These are phyloP conservation scores for Chaetorhynchus papuensis DNA, from an alignment of 2,113 vertebrate genomes.

Conservation along the genomic window DNA sequence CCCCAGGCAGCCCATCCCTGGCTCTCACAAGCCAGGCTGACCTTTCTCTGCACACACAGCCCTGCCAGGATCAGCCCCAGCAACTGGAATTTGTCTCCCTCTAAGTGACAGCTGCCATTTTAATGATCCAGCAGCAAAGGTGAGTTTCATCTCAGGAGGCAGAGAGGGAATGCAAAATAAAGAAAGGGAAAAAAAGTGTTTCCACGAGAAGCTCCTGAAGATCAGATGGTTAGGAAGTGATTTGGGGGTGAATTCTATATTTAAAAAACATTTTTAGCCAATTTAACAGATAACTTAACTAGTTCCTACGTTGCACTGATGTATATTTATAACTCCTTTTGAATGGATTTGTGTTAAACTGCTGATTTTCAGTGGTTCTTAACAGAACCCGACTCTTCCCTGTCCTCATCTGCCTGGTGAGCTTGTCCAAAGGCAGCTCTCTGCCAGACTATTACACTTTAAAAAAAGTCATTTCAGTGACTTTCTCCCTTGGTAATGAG, in stretches of 20 bases:
- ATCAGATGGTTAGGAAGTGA: slow-evolving; percentile 29
- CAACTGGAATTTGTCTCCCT: slow-evolving; percentile 8
- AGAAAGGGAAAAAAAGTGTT: neutral
- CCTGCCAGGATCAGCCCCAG: slow-evolving; percentile 2
- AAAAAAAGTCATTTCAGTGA: slow-evolving; percentile 31
- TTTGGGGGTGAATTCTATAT: slow-evolving; percentile 35
- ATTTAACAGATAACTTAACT: slow-evolving; percentile 43
- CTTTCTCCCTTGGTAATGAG: slow-evolving; percentile 36
- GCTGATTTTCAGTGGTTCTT: neutral
- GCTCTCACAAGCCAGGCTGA: neutral
- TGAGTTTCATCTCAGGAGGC: slow-evolving; percentile 16
- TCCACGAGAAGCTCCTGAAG: neutral
- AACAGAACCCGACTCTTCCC: neutral
- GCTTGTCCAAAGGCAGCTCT: slow-evolving; percentile 40
- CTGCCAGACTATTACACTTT: slow-evolving; percentile 35
- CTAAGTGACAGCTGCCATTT: slow-evolving; percentile 50
- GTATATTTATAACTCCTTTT: slow-evolving; percentile 26
- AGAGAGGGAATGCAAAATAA: neutral
- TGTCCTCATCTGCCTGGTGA: slow-evolving; percentile 20
- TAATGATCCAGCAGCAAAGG: slow-evolving; percentile 8
- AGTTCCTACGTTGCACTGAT: neutral
- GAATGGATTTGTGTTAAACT: slow-evolving; percentile 38
- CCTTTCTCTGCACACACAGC: neutral
- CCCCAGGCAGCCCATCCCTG: neutral
- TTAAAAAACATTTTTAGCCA: neutral